Evolutionary conservation across 2,113 vertebrate genomes (phyloP), one percentile per base, ranked within the genome.

Genomic region (Callorhinus ursinus): DNA sequence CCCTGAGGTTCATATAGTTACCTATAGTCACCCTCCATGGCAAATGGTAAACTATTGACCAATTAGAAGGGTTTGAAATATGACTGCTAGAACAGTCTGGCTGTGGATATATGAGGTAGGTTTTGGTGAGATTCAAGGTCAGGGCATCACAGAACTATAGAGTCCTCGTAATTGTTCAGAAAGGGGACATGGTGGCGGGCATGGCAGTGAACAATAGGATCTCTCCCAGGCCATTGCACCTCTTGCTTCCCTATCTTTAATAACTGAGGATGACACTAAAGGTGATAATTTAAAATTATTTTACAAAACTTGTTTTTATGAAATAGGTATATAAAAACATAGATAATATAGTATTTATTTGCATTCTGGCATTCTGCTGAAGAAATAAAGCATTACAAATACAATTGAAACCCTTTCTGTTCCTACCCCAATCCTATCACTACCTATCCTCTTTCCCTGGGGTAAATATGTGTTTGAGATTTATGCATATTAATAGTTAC

Each of bases 381-480:
- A 92, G 72, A 74, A 92, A 59, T 22, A 65, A 95, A 88, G n/a
- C 15, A 22, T 59, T 84, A 10, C 28, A 77, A 96, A 92, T 85
- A 80, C 4, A 67, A 59, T 1, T 57, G 26, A 89, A 96, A 89
- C 16, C 3, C 28, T 39, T 84, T 79, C 39, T 90, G 28, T 46
- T 72, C 18, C 63, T 5, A 85, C 22, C 15, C 46, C 31, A 61
- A 72, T 67, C 33, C 31, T 84, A 59, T 63, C 12, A 16, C 24
- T 28, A 42, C 49, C 55, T 74, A 51, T 21, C 63, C 1, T 96
- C 53, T 92, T 71, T 67, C 21, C 12, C 18, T 19, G 22, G 33
- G 16, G n/a, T 7, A 61, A 7, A 49, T 85, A 65, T 18, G 10
- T 88, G 19, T 82, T 63, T 71, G 76, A 83, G 28, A 77, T 79